Base-by-base conservation (phyloP, 2,888 invertebrate species). In the Helicoverpa assulta region DNA sequence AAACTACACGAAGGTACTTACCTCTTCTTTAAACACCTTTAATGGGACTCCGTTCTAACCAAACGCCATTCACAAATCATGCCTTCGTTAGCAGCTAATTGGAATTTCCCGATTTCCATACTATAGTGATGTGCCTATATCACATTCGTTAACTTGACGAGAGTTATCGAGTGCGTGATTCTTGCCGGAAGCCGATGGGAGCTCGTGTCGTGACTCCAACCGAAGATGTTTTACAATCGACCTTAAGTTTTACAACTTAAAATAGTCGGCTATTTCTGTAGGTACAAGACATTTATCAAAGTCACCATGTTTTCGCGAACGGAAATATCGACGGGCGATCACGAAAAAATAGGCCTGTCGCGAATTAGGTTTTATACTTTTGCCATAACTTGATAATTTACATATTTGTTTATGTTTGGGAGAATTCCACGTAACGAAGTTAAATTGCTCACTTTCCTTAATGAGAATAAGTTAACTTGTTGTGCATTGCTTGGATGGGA, bases 211-310 rank as follows among this genome's bases (percentile, higher is more conserved):
- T 83, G 84, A 82, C 73, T 69, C 37, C 26, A 60, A 52, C 53
- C 51, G n/a, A 76, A 80, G 74, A 69, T 72, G 76, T 83, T 82
- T 81, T 77, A 76, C 80, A 80, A 79, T 76, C 82, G 80, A 86
- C 83, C 85, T 84, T 83, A 82, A 71, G 78, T 82, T 87, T 83
- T 79, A 82, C 80, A 84, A 79, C 84, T 82, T 77, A 71, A 82
- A 85, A 86, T 80, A 78, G 64, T 69, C 51, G 60, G 68, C 76
- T 81, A 79, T 82, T 83, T 83, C 58, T 80, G 77, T 53, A 52
- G 53, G 68, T 77, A 78, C 60, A 53, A 76, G 52, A 73, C 84
- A 83, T 86, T 81, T 82, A 84, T 75, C 83, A 78, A 72, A 77
- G 73, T 81, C 76, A 70, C 76, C 54, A 73, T 76, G 70, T 68